Evolutionary conservation across 2,113 vertebrate species (phyloP).

Genomic region (Gorsachius goisagi): DNA sequence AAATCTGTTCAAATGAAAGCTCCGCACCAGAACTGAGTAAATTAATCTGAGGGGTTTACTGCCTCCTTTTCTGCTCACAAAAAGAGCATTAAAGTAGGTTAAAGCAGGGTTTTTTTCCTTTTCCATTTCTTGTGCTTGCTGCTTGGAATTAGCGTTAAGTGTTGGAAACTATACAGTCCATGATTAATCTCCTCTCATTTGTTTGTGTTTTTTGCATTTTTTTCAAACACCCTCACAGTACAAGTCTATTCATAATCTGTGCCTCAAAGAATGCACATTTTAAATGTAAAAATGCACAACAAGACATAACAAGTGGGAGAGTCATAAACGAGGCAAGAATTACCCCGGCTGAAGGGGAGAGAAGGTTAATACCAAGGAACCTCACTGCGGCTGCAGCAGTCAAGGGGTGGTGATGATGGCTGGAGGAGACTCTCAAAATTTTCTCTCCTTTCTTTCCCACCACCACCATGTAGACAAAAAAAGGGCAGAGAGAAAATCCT

Average conservation of each 20-base stretch:
- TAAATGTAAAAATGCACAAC: constrained; percentile 37
- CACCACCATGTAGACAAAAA: neutral
- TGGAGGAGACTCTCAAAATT: neutral
- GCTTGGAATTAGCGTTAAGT: neutral
- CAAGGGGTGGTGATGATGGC: neutral
- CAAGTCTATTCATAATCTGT: constrained; percentile 30
- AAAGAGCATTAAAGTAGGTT: neutral
- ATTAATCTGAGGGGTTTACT: constrained; percentile 9
- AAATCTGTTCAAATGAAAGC: constrained; percentile 7
- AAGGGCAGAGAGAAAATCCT: neutral
- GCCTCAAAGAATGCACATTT: constrained; percentile 1
- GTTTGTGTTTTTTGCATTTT: neutral
- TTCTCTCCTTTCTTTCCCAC: neutral
- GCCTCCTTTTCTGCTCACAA: neutral
- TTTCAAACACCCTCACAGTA: neutral
- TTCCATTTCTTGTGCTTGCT: neutral
- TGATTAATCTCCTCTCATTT: neutral
- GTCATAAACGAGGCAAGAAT: neutral
- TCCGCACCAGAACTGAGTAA: neutral
- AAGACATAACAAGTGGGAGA: constrained; percentile 32
- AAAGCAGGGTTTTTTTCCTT: neutral
- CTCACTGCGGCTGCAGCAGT: neutral
- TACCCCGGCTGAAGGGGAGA: neutral
- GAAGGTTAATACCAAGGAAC: neutral
- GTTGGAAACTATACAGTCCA: neutral